These are phyloP conservation scores for Synanthedon tipuliformis DNA, from an alignment of 2,888 invertebrate species.

Conservation along the genomic window DNA sequence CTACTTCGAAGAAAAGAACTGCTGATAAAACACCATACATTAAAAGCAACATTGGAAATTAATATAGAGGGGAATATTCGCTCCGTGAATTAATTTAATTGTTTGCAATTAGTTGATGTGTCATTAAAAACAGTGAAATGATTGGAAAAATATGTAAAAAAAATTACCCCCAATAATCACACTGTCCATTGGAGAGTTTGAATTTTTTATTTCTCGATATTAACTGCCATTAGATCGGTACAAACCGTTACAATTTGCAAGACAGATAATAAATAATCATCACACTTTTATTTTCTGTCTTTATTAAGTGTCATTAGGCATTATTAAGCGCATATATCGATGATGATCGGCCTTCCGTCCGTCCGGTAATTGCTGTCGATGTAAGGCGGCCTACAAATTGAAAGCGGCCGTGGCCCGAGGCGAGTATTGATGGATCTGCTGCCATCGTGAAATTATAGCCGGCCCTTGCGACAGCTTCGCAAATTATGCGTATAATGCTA, in stretches of 20 bases:
- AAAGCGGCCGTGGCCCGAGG: conserved; percentile 64
- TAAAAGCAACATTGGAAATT: no score
- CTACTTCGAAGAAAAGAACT: no score
- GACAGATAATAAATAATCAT: conserved; percentile 53
- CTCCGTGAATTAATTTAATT: no score
- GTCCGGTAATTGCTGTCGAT: conserved; percentile 60
- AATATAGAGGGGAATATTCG: no score
- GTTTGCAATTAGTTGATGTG: no score
- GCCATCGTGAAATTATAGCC: conserved; percentile 67
- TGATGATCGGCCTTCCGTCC: conserved; percentile 59
- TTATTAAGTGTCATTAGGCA: conserved; percentile 69
- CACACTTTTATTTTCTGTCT: conserved; percentile 63
- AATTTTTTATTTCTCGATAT: conserved; percentile 10
- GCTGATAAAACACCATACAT: no score
- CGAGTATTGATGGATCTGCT: conserved; percentile 66
- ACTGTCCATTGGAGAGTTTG: conserved; percentile 1
- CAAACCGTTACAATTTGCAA: conserved; percentile 31
- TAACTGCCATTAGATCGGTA: conserved; percentile 1
- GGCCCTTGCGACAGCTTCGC: conserved; percentile 67
- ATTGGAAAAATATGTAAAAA: no score
- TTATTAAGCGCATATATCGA: conserved; percentile 65
- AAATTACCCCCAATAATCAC: not conserved
- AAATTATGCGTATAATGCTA: conserved; percentile 70
- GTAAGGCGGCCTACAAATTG: conserved; percentile 67
- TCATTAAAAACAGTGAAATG: no score